Evolutionary conservation across 1,140 invertebrate species (phyloP).

Genomic region (Drosophila melanogaster): DNA sequence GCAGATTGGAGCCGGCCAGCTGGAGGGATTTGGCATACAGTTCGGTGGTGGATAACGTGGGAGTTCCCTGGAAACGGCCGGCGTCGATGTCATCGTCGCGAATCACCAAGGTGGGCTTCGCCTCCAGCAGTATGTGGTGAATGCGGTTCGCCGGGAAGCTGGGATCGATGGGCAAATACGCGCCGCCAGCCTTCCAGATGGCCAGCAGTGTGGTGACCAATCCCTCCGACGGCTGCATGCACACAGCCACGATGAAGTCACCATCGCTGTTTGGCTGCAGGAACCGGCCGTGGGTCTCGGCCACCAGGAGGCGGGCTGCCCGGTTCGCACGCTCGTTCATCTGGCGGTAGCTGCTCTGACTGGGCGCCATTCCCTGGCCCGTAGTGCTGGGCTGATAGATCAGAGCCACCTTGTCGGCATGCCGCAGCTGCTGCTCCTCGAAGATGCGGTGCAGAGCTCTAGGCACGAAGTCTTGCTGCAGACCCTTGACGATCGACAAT

Average conservation of each 20-base stretch:
- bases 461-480: slow-evolving; percentile 78
- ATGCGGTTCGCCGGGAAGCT: slow-evolving; percentile 90
- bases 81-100: slow-evolving; percentile 86
- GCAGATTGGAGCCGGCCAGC: slow-evolving; percentile 60
- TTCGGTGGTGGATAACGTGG: slow-evolving; percentile 61
- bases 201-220: slow-evolving; percentile 89
- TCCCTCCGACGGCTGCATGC: slow-evolving; percentile 90
- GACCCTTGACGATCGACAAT: slow-evolving; percentile 87
- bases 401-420: slow-evolving; percentile 85
- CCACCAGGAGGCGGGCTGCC: slow-evolving; percentile 86
- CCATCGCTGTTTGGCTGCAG: slow-evolving; percentile 87
- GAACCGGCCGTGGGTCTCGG: slow-evolving; percentile 80
- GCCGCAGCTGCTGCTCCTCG: slow-evolving; percentile 77
- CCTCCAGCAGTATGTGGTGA: slow-evolving; percentile 91
- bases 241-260: slow-evolving; percentile 90
- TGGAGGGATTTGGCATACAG: slow-evolving; percentile 68
- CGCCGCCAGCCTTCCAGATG: slow-evolving; percentile 92
- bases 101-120: slow-evolving; percentile 89
- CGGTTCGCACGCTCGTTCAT: slow-evolving; percentile 87
- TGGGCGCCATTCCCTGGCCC: slow-evolving; percentile 61
- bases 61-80: slow-evolving; percentile 62
- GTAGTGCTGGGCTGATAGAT: slow-evolving; percentile 85
- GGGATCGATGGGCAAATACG: slow-evolving; percentile 92
- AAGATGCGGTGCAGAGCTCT: slow-evolving; percentile 86
- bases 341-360: slow-evolving; percentile 86